These are phyloP conservation scores for Syngnathus acus DNA, from an alignment of 2,797 vertebrate species.

Conservation along the genomic window DNA sequence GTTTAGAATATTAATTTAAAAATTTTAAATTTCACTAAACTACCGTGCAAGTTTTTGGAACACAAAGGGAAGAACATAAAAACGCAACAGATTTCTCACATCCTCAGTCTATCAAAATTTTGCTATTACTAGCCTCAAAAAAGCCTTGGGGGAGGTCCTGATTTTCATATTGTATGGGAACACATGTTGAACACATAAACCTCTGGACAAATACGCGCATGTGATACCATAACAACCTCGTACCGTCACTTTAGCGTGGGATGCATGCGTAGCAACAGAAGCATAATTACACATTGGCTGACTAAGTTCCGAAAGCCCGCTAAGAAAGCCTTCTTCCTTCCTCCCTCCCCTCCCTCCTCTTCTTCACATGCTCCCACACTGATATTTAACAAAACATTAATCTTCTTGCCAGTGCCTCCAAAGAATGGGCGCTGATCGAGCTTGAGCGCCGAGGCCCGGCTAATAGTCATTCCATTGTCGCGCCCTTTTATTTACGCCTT, in stretches of 20 bases:
- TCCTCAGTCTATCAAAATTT: neutral
- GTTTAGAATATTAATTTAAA: too few species aligned
- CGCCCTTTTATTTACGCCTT: constrained; percentile 92
- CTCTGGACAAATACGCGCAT: constrained; percentile 62
- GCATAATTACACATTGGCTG: constrained; percentile 80
- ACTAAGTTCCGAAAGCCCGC: constrained; percentile 88
- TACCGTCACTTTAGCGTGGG: constrained; percentile 58
- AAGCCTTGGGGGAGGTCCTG: neutral
- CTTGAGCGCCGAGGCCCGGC: constrained; percentile 68
- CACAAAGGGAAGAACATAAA: too few species aligned
- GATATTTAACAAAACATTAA: constrained; percentile 99
- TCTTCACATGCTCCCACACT: constrained; percentile 89
- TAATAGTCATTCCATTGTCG: constrained; percentile 98
- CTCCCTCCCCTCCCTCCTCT: constrained; percentile 28
- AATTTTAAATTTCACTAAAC: too few species aligned
- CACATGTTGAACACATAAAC: constrained; percentile 61
- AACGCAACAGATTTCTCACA: neutral
- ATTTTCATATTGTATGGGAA: constrained; percentile 13
- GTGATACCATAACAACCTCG: constrained; percentile 64
- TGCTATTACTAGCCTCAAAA: neutral
- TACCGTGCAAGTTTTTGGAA: too few species aligned
- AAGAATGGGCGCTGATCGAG: constrained; percentile 90
- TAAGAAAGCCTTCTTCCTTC: constrained; percentile 46
- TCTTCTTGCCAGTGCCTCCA: constrained; percentile 98
- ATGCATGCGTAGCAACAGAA: constrained; percentile 69